These are phyloP conservation scores for Chloroceryle amazona DNA, from an alignment of 2,797 vertebrate genomes.

Conservation along the genomic window DNA sequence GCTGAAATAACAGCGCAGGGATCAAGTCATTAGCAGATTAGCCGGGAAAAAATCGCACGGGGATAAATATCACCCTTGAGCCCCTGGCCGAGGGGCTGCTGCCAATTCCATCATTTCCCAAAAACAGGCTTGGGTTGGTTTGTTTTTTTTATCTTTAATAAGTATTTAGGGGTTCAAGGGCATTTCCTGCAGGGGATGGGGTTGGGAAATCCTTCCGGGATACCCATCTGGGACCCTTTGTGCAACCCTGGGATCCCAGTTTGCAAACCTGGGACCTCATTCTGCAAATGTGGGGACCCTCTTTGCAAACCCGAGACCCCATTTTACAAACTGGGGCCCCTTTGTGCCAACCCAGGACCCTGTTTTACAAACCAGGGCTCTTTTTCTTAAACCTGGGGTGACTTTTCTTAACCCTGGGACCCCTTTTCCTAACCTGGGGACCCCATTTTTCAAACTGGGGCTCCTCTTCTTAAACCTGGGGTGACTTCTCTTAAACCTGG, in stretches of 20 bases:
- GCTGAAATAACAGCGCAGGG: accelerated
- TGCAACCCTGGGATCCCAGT: accelerated
- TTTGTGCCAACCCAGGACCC: too few species aligned
- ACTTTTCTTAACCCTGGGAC: too few species aligned
- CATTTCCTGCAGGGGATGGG: accelerated
- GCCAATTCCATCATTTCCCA: conserved; percentile 12
- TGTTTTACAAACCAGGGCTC: background rate
- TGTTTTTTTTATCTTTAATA: background rate
- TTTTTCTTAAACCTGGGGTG: too few species aligned
- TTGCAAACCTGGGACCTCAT: background rate
- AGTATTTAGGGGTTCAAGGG: background rate
- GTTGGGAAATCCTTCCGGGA: background rate
- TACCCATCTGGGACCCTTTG: background rate
- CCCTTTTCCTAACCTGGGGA: too few species aligned
- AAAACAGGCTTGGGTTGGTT: background rate
- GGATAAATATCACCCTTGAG: background rate
- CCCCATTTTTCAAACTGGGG: too few species aligned
- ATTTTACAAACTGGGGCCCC: accelerated
- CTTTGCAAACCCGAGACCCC: background rate
- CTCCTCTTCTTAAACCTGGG: background rate
- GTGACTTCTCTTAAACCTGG: background rate
- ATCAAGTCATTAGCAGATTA: conserved; percentile 2
- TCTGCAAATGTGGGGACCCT: background rate
- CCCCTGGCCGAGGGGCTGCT: accelerated
- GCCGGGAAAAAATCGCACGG: background rate